These are phyloP conservation scores for Melanotaenia boesemani DNA, from an alignment of 2,797 vertebrate genomes.

Conservation along the genomic window DNA sequence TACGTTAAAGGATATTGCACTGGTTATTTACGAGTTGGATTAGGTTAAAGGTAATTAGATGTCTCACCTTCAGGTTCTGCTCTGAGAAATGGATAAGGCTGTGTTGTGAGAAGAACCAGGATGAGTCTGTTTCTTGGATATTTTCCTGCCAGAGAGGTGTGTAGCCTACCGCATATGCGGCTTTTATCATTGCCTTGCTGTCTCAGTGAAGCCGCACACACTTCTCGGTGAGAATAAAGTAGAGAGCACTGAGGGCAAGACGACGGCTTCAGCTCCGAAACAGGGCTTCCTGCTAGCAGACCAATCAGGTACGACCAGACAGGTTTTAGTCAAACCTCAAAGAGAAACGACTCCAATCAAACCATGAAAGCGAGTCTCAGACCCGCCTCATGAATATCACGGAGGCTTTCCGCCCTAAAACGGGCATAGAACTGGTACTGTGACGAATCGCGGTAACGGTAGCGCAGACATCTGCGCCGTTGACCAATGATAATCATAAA, in stretches of 20 bases:
- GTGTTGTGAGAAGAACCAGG: constrained; percentile 51
- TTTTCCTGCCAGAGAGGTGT: constrained; percentile 75
- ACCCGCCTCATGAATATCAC: constrained; percentile 75
- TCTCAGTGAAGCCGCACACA: constrained; percentile 78
- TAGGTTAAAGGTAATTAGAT: constrained; percentile 70
- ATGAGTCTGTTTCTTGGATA: constrained; percentile 63
- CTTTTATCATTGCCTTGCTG: constrained; percentile 86
- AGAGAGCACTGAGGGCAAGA: constrained; percentile 76
- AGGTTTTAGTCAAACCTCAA: constrained; percentile 24
- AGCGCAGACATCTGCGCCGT: background rate
- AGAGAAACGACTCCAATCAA: constrained; percentile 61
- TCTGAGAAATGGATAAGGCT: constrained; percentile 67
- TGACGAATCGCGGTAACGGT: constrained; percentile 59
- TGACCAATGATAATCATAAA: constrained; percentile 54
- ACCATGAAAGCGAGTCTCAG: constrained; percentile 29
- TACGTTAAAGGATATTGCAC: constrained; percentile 70
- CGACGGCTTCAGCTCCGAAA: constrained; percentile 65
- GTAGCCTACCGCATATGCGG: constrained; percentile 84
- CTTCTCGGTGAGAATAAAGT: constrained; percentile 80
- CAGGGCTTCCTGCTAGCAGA: constrained; percentile 58
- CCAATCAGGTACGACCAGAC: constrained; percentile 67
- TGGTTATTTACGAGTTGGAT: constrained; percentile 71
- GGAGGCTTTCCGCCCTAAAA: constrained; percentile 61
- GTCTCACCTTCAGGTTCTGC: constrained; percentile 81
- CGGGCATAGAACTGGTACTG: constrained; percentile 52